A percentile compares a stretch with the other conserved stretches of the same genome.
These are phyloP conservation scores for Hydrozoanthus tunicans DNA, from an alignment of 64 coral and sea anemone genomes.

Conservation along the genomic window DNA sequence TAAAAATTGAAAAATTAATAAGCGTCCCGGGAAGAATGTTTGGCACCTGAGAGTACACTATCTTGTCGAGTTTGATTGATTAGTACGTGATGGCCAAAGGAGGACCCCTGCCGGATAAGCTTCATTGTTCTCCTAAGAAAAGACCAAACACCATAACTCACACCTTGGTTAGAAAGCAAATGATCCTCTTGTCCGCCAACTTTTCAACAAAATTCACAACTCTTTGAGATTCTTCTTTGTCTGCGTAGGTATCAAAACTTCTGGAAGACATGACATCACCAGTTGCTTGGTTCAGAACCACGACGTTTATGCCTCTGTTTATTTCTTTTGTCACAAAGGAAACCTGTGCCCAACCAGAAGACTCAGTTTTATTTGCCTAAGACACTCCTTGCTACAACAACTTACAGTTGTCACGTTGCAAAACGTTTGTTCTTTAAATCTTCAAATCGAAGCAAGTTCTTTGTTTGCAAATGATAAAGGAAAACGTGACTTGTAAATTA, in stretches of 20 bases:
- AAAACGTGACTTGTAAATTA: too few relatives aligned
- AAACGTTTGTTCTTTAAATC: too few relatives aligned
- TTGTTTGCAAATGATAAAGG: too few relatives aligned
- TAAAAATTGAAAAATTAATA: too few relatives aligned
- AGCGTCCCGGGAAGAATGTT: too few relatives aligned
- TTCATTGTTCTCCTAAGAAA: neutral
- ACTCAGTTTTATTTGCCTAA: too few relatives aligned
- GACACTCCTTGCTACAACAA: neutral
- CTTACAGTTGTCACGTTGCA: neutral
- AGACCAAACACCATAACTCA: neutral
- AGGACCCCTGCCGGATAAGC: neutral
- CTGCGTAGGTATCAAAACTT: slow-evolving; percentile 44
- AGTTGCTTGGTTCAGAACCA: slow-evolving; percentile 30
- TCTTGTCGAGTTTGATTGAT: too few relatives aligned
- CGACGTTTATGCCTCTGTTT: slow-evolving; percentile 33
- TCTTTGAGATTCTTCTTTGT: slow-evolving; percentile 12
- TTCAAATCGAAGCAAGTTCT: too few relatives aligned
- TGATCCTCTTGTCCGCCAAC: slow-evolving; percentile 31
- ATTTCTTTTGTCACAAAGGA: neutral
- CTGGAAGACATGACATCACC: slow-evolving; percentile 16
- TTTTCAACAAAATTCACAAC: neutral
- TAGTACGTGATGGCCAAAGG: neutral
- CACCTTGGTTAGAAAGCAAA: slow-evolving; percentile 39
- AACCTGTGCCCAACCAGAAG: neutral
- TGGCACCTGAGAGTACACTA: too few relatives aligned